Percentiles rank a stretch among this genome's conserved stretches.
These are phyloP conservation scores for Rhabdornis inornatus DNA, from an alignment of 2,113 vertebrate species.

Conservation along the genomic window DNA sequence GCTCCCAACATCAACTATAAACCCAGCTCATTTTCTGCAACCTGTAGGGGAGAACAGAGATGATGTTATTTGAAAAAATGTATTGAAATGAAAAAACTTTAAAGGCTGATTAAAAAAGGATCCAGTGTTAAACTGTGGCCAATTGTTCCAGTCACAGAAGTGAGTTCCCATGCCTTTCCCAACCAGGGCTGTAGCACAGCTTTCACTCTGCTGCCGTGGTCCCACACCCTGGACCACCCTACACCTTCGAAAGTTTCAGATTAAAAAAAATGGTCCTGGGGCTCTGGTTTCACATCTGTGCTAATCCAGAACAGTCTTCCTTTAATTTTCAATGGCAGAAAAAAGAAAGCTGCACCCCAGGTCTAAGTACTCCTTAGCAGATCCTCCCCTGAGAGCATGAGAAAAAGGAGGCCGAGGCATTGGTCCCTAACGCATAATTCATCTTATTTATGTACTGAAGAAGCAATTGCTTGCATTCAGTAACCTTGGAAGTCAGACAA, in stretches of 20 bases:
- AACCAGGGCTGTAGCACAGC: not conserved
- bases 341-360: not conserved
- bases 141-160: not conserved
- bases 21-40: not conserved
- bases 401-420: not conserved
- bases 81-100: not conserved
- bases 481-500: slow-evolving; percentile 27
- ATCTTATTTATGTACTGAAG: slow-evolving; percentile 17
- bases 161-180: not conserved
- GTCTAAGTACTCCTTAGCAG: not conserved
- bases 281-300: not conserved
- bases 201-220: not conserved
- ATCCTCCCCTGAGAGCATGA: not conserved
- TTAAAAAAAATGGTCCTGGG: not conserved
- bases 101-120: not conserved
- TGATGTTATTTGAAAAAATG: not conserved
- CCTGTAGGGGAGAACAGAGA: not conserved
- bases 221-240: not conserved
- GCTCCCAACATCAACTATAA: not conserved
- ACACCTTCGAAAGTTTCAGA: not conserved
- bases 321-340: not conserved
- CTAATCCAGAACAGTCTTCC: rapidly evolving
- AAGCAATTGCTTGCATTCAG: not conserved
- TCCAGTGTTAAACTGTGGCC: not conserved
- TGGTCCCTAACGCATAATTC: not conserved